Evolutionary conservation across 2,888 invertebrate genomes (phyloP), one percentile per base, ranked within the genome.

Genomic region (Drosophila suboccidentalis): DNA sequence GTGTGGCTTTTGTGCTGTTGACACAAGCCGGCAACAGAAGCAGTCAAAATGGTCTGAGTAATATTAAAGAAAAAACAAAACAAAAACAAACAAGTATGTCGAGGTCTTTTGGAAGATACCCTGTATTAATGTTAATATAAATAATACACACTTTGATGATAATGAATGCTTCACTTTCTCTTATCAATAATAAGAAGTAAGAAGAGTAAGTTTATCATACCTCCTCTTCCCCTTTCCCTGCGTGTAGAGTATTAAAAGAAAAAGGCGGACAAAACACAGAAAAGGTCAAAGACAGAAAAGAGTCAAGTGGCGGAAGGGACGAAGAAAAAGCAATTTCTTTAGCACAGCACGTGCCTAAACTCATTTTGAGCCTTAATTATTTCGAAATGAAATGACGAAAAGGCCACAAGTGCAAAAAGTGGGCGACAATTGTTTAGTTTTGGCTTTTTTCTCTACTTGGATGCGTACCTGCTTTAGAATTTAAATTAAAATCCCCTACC

Each of bases 311-410:
- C 49, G 65, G 34, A 49, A 44, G 61, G 63, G 36, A 71, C 22
- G 46, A 59, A 49, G 59, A 4, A 74, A 81, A 84, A 73, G 76
- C 67, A 85, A 88, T 85, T 85, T 89, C 76, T 79, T 90, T 70
- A 76, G 72, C 66, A 46, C 77, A 82, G 88, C 90, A 85, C 88
- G 90, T 89, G 83, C 72, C 80, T 55, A 70, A 89, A 82, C 69
- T 79, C 71, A 71, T 76, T 87, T 85, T 69, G 71, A 63, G 58
- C 71, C 71, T 72, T 88, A 85, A 85, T 85, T 85, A 90, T 88
- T 82, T 72, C 65, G 49, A 73, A 74, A 82, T 70, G 71, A 73
- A 73, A 78, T 69, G 72, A 66, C 69, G 17, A 66, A 80, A 73
- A 79, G 80, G 39, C 51, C 64, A 50, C 57, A 50, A 67, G 58